Percentiles rank a stretch among this genome's conserved stretches.
Conservation (phyloP, 2,888 invertebrate genomes). For the Fissipunctia ypsillon region DNA sequence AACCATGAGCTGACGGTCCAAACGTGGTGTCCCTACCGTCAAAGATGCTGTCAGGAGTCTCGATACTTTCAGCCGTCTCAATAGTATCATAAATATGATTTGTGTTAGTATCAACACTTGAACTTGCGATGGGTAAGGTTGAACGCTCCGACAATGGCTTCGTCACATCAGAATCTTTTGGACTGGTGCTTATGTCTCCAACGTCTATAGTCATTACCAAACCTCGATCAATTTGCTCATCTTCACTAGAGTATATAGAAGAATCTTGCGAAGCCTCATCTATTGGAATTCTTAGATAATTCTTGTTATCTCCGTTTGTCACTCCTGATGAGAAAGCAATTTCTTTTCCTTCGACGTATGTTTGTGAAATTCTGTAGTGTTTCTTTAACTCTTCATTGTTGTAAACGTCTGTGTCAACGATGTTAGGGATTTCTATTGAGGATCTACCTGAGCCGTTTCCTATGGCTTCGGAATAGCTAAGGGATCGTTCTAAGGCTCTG, state of each 20-base stretch:
- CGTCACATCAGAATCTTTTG: slow-evolving; percentile 74
- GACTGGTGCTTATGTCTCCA: slow-evolving; percentile 71
- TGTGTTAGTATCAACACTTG: slow-evolving; percentile 63
- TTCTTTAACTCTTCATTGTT: slow-evolving; percentile 86
- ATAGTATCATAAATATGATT: slow-evolving; percentile 76
- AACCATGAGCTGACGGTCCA: slow-evolving; percentile 72
- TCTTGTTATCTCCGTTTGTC: slow-evolving; percentile 73
- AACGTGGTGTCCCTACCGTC: slow-evolving; percentile 77
- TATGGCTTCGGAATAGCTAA: slow-evolving; percentile 87
- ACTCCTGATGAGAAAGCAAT: slow-evolving; percentile 78
- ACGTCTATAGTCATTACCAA: slow-evolving; percentile 85
- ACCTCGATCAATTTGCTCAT: slow-evolving; percentile 79
- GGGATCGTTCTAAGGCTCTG: slow-evolving; percentile 82
- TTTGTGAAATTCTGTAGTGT: slow-evolving; percentile 86
- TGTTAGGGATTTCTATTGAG: slow-evolving; percentile 85
- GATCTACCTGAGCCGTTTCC: slow-evolving; percentile 81
- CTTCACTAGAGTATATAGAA: slow-evolving; percentile 83
- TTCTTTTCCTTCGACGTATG: slow-evolving; percentile 87
- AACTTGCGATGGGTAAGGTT: slow-evolving; percentile 76
- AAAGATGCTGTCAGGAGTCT: slow-evolving; percentile 53
- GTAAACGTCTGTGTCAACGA: slow-evolving; percentile 84
- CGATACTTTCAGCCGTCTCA: slow-evolving; percentile 49
- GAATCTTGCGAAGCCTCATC: slow-evolving; percentile 73
- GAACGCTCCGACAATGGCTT: slow-evolving; percentile 79
- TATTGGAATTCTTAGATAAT: slow-evolving; percentile 56